These are phyloP conservation scores for Avahi laniger DNA, from an alignment of 2,797 vertebrate genomes.

Conservation along the genomic window DNA sequence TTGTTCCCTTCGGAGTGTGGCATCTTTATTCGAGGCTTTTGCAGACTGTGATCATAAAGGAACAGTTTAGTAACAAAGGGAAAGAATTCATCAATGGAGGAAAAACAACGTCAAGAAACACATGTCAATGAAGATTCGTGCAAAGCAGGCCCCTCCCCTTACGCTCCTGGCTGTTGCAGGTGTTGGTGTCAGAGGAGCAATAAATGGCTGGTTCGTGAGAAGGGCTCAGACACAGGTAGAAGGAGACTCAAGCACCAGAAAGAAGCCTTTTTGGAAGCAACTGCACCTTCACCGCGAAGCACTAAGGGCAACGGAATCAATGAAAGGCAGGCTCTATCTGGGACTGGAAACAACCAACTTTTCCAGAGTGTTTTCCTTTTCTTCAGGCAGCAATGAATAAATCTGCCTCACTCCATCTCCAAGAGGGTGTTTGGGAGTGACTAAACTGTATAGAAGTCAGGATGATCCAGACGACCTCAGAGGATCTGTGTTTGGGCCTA, in stretches of 20 bases:
- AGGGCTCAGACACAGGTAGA: not conserved
- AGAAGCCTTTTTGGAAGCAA: slow-evolving; percentile 42
- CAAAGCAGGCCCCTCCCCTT: not conserved
- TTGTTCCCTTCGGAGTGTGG: slow-evolving; percentile 54
- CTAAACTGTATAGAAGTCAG: not conserved
- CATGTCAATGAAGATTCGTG: not conserved
- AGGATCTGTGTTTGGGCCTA: not conserved
- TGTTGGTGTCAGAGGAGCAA: not conserved
- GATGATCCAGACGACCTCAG: not conserved
- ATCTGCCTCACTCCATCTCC: not conserved
- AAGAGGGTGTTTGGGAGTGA: not conserved
- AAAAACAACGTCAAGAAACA: slow-evolving; percentile 30
- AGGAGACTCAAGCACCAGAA: not conserved
- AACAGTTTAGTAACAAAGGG: slow-evolving; percentile 65
- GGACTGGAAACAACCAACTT: not conserved
- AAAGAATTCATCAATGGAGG: slow-evolving; percentile 54
- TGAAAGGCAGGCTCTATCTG: not conserved
- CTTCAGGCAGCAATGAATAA: not conserved
- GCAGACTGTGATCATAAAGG: slow-evolving; percentile 69
- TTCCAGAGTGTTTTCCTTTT: slow-evolving; percentile 28
- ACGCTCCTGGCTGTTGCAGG: not conserved
- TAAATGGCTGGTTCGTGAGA: slow-evolving; percentile 17
- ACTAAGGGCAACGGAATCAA: not conserved
- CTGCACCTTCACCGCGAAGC: not conserved
- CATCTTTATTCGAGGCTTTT: slow-evolving; percentile 53